phyloP scores from a whole-genome alignment of 2,888 invertebrate genomes.

The Zelleria hepariella region DNA sequence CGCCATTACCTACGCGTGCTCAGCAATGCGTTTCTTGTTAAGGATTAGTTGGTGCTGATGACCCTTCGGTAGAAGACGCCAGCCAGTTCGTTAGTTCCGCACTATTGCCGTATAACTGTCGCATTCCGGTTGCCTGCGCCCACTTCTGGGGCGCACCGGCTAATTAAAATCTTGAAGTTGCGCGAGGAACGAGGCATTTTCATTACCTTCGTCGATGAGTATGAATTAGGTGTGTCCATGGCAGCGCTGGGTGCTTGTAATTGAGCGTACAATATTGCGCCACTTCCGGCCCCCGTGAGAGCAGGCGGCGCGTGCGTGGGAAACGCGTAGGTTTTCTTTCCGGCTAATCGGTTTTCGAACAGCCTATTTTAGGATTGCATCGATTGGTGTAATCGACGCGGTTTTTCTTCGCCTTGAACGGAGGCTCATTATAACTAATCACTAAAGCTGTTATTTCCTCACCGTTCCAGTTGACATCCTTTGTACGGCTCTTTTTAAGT shows the following conservation, averaged over 20 bases:
- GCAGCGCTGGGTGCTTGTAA: background rate
- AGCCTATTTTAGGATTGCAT: background rate
- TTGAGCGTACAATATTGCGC: slow-evolving; percentile 1
- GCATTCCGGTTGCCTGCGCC: slow-evolving; percentile 26
- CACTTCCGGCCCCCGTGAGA: slow-evolving; percentile 1
- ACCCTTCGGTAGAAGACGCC: slow-evolving; percentile 21
- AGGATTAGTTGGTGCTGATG: slow-evolving; percentile 21
- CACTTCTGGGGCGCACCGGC: slow-evolving; percentile 3
- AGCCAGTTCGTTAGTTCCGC: slow-evolving; percentile 35
- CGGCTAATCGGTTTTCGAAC: background rate
- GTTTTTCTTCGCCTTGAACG: no score
- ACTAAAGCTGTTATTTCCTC: no score
- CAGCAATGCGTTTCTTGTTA: slow-evolving; percentile 34
- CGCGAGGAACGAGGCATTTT: background rate
- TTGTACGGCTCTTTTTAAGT: no score
- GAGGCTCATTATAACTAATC: no score
- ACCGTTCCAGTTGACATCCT: no score
- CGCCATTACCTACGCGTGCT: slow-evolving; percentile 20
- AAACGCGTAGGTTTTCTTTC: slow-evolving; percentile 1
- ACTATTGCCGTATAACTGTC: slow-evolving; percentile 34
- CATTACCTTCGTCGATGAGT: background rate
- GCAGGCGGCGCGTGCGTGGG: slow-evolving; percentile 1
- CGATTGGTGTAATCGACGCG: no score
- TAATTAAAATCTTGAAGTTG: background rate
- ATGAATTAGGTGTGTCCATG: background rate